These are phyloP conservation scores for Acronicta aceris DNA, from an alignment of 2,888 invertebrate species.

Conservation along the genomic window DNA sequence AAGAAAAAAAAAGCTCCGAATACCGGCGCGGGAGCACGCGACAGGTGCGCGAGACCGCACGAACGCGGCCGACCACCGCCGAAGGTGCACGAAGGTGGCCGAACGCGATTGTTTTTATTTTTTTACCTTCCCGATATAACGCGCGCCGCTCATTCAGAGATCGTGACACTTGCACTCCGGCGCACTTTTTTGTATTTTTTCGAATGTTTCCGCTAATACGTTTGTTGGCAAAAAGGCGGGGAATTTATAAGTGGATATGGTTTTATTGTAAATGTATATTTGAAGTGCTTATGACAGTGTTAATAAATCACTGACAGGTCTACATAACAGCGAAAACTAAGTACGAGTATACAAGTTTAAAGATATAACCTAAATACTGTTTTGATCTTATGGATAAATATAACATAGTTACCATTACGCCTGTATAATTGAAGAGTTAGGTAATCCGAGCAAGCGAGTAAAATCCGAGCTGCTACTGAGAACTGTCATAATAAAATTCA, in stretches of 20 bases:
- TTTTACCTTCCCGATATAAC: conserved; percentile 72
- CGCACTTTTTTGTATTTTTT: conserved; percentile 52
- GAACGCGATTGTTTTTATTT: conserved; percentile 60
- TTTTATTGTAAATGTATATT: conserved; percentile 23
- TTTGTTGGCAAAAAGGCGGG: conserved; percentile 55
- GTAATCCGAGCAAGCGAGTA: too few species aligned
- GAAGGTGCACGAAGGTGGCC: conserved; percentile 57
- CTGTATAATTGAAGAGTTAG: background rate
- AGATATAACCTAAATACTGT: too few species aligned
- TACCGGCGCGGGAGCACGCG: conserved; percentile 52
- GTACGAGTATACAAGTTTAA: background rate
- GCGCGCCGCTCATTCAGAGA: conserved; percentile 72
- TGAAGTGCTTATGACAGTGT: conserved; percentile 1
- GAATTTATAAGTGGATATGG: conserved; percentile 44
- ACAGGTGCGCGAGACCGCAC: conserved; percentile 50
- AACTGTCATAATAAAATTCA: too few species aligned
- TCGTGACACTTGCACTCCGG: conserved; percentile 63
- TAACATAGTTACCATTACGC: too few species aligned
- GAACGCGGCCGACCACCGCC: conserved; percentile 46
- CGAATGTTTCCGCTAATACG: conserved; percentile 54
- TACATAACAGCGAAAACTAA: background rate
- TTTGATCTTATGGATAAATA: too few species aligned
- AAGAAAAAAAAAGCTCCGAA: conserved; percentile 41
- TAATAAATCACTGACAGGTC: background rate
- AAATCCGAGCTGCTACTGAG: background rate